phyloP scores from a whole-genome alignment of 2,113 vertebrate genomes.

The Phalacrocorax pelagicus region DNA sequence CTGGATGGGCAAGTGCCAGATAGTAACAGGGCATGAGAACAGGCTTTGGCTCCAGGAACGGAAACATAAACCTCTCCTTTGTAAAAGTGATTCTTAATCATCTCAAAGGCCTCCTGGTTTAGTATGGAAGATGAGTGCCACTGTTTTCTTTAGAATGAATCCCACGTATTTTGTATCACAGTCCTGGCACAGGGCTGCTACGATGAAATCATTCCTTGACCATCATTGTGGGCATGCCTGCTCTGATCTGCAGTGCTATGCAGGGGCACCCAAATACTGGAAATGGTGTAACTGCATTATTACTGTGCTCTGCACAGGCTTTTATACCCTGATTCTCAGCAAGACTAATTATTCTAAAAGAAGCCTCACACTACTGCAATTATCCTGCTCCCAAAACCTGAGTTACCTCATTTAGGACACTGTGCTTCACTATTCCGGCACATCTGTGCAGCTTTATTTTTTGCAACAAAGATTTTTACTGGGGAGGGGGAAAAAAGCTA shows the following conservation, averaged over 20 bases:
- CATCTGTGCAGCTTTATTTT: background rate
- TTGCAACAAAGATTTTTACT: background rate
- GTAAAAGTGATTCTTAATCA: constrained; percentile 25
- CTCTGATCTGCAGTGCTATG: constrained; percentile 18
- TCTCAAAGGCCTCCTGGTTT: constrained; percentile 17
- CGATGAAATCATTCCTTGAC: constrained; percentile 59
- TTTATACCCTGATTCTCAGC: constrained; percentile 49
- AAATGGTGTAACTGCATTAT: constrained; percentile 53
- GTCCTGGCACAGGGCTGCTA: constrained; percentile 32
- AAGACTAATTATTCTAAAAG: constrained; percentile 62
- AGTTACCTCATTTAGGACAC: constrained; percentile 59
- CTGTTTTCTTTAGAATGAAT: constrained; percentile 28
- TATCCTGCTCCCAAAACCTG: constrained; percentile 57
- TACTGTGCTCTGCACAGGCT: constrained; percentile 20
- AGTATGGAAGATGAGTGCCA: background rate
- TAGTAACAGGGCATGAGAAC: background rate
- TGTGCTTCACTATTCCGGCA: constrained; percentile 5
- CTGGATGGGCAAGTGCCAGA: constrained; percentile 33
- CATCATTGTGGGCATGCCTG: constrained; percentile 1
- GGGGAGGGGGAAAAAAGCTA: background rate
- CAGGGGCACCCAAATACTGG: constrained; percentile 28
- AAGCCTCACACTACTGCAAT: constrained; percentile 26
- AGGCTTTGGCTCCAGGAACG: background rate
- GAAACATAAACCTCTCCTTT: background rate
- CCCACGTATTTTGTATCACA: constrained; percentile 17